A percentile compares a stretch with the other conserved stretches of the same genome.
Conservation (phyloP, 1,140 invertebrate genomes). For the Aporrectodea caliginosa region DNA sequence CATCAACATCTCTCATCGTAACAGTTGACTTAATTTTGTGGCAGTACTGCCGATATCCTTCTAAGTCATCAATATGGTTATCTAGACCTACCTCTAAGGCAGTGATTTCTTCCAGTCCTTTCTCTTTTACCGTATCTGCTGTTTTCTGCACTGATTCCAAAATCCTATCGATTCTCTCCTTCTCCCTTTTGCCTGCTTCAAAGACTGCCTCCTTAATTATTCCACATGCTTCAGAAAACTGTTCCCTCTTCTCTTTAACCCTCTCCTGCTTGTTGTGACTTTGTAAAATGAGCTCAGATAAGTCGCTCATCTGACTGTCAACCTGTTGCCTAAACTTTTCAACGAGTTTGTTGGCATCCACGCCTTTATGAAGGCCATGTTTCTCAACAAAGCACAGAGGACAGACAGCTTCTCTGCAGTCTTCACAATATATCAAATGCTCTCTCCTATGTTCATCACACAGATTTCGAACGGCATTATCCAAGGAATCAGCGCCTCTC, state of each 20-base stretch:
- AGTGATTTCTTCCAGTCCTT: neutral
- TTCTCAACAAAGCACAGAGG: conserved; percentile 2
- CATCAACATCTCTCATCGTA: neutral
- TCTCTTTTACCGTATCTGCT: neutral
- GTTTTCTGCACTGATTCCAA: neutral
- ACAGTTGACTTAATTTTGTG: neutral
- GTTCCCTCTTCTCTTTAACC: neutral
- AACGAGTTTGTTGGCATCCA: neutral
- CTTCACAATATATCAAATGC: neutral
- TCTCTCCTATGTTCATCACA: neutral
- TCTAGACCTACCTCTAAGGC: neutral
- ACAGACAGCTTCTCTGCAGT: neutral
- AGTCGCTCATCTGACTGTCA: neutral
- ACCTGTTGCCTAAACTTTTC: neutral
- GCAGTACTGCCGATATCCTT: neutral
- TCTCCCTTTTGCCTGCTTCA: neutral
- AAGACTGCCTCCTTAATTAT: neutral
- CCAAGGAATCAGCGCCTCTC: neutral
- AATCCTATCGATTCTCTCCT: neutral
- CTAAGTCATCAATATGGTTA: neutral
- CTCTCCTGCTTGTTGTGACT: neutral
- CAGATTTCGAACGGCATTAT: neutral
- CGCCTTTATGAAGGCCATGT: neutral
- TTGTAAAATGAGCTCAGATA: neutral
- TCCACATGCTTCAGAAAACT: neutral